Percentiles rank a stretch among this genome's conserved stretches.
These are phyloP conservation scores for Mythimna ferrago DNA, from an alignment of 2,888 invertebrate genomes.

Conservation along the genomic window DNA sequence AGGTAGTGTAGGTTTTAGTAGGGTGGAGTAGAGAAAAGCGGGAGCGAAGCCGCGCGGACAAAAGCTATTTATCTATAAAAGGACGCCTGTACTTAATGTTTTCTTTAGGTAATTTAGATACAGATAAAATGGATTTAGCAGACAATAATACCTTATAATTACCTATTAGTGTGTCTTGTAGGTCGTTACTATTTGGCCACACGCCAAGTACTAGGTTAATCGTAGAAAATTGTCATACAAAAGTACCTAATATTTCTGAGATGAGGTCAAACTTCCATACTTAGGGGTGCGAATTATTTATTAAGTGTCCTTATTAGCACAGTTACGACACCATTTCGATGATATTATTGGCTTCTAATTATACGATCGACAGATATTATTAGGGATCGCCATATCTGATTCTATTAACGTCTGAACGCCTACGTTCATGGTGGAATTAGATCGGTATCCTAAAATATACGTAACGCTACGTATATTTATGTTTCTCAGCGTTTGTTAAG, in stretches of 20 bases:
- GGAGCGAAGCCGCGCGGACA: too few species aligned
- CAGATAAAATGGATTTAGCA: background rate
- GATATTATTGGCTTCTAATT: constrained; percentile 50
- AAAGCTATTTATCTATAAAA: background rate
- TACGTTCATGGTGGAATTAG: constrained; percentile 31
- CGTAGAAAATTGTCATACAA: background rate
- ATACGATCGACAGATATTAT: constrained; percentile 42
- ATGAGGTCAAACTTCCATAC: constrained; percentile 1
- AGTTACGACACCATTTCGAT: constrained; percentile 16
- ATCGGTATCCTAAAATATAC: constrained; percentile 22
- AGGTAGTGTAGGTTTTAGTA: too few species aligned
- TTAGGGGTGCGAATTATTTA: background rate
- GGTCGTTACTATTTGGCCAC: background rate
- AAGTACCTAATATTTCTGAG: background rate
- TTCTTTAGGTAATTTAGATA: background rate
- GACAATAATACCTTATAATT: background rate
- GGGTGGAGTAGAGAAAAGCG: too few species aligned
- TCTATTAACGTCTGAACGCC: constrained; percentile 42
- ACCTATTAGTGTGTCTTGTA: background rate
- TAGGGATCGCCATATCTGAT: constrained; percentile 40
- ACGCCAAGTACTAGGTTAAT: constrained; percentile 16
- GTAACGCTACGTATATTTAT: constrained; percentile 13
- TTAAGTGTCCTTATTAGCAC: constrained; percentile 14
- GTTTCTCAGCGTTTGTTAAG: background rate
- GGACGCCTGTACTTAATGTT: background rate